Base-by-base conservation (phyloP, 1,140 invertebrate species). In the Drosophila kanapiae region DNA sequence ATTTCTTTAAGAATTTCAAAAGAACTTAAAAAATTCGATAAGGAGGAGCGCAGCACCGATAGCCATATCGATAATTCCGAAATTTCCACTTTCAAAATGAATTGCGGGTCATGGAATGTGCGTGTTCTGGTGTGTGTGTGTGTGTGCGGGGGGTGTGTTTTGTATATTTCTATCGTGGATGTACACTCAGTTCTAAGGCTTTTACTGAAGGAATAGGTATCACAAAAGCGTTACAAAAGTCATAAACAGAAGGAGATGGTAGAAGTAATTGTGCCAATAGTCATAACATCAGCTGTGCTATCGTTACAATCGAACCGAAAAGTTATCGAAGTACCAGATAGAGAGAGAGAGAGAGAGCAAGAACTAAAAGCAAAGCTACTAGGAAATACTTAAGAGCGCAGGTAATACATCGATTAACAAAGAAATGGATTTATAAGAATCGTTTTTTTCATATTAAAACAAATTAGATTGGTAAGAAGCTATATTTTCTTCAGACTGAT, bases 121-220 rank as follows among this genome's bases (percentile, higher is more conserved):
- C 47, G 23, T 29, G 29, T 58, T 27, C 10, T 14, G 6, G 23
- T 61, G 59, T 35, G 42, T 35, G 59, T 31, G 33, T 42, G 23
- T 13, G 49, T 13, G 47, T 14, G 45, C 14, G 47, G 53, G 14
- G 65, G 23, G 69, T 56, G 29, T 31, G n/a, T 18, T 31, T 16
- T 49, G 23, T 70, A 13, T 29, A 14, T 27, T 40, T 35, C 3
- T 61, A 13, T 62, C 23, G 38, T 69, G 35, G 6, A 38, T 38
- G 51, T 48, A 58, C 68, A 71, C 47, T 72, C 42, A 71, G 68
- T 72, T 72, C 69, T 72, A 72, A 47, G 67, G 67, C 57, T 65
- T 62, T 42, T 33, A 35, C 58, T 42, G 18, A 3, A 29, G 45
- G 27, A 35, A 49, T 10, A 18, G 37, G 6, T 18, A 67, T 18